A percentile compares a stretch with the other conserved stretches of the same genome.
Conservation (phyloP, 1,140 invertebrate species). For the Lordiphosa mommai region DNA sequence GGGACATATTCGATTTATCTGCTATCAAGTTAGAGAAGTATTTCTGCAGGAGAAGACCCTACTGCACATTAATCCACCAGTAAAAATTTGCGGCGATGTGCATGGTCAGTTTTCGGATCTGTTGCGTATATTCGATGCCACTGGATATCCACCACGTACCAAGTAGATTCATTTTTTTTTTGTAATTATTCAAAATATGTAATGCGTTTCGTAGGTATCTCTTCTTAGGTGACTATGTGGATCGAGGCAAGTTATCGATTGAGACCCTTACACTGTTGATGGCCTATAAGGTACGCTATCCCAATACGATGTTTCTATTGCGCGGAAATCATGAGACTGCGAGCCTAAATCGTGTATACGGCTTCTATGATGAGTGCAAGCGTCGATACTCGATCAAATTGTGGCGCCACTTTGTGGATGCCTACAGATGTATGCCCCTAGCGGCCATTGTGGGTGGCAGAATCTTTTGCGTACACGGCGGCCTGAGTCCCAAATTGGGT, state of each 20-base stretch:
- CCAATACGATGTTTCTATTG: constrained; percentile 90
- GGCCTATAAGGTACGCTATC: constrained; percentile 96
- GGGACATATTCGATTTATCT: constrained; percentile 15
- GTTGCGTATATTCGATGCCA: background rate
- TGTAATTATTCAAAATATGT: no score
- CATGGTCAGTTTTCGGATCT: background rate
- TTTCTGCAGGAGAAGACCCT: constrained; percentile 94
- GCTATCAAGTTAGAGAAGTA: constrained; percentile 86
- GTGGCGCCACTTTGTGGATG: constrained; percentile 95
- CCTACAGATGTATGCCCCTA: constrained; percentile 85
- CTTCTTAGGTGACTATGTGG: constrained; percentile 94
- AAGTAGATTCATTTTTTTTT: no score
- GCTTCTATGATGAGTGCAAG: constrained; percentile 97
- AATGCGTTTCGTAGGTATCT: constrained; percentile 88
- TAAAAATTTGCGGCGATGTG: constrained; percentile 19
- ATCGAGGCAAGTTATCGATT: constrained; percentile 89
- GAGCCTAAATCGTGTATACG: constrained; percentile 94
- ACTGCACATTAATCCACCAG: constrained; percentile 92
- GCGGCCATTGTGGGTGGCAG: constrained; percentile 97
- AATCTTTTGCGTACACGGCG: constrained; percentile 98
- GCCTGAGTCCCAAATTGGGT: constrained; percentile 90
- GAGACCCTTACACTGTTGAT: constrained; percentile 95
- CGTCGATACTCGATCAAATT: constrained; percentile 97
- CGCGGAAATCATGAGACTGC: constrained; percentile 82
- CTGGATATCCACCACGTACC: background rate